Percentiles rank a stretch among this genome's conserved stretches.
These are phyloP conservation scores for Pogonus chalceus DNA, from an alignment of 1,140 invertebrate genomes.

Conservation along the genomic window DNA sequence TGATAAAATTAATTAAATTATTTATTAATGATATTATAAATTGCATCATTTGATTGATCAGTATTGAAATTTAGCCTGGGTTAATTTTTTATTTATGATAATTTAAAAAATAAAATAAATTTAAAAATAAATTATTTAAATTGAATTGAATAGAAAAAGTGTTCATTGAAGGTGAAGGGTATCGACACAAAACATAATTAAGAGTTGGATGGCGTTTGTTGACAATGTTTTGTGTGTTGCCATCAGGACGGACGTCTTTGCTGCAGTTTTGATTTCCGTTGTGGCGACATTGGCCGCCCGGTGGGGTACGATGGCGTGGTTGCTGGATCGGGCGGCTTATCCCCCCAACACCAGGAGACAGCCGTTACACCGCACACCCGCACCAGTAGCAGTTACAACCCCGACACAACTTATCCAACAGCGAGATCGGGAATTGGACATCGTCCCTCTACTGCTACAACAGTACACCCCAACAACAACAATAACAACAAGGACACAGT, in stretches of 20 bases:
- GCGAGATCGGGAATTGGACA: too few species aligned
- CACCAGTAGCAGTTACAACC: neutral
- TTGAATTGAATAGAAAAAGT: constrained; percentile 11
- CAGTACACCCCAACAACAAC: neutral
- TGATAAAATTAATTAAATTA: neutral
- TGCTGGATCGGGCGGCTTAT: constrained; percentile 16
- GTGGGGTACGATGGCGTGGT: constrained; percentile 31
- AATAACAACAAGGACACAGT: neutral
- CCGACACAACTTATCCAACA: too few species aligned
- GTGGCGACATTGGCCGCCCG: constrained; percentile 36
- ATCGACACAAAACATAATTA: neutral
- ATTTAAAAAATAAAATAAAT: constrained; percentile 31
- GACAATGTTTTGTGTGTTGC: constrained; percentile 20
- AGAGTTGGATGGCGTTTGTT: constrained; percentile 9
- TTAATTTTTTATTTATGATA: too few species aligned
- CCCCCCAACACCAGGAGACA: constrained; percentile 11
- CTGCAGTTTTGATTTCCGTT: constrained; percentile 51
- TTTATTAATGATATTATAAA: neutral
- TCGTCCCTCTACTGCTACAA: constrained; percentile 8
- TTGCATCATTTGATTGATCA: neutral
- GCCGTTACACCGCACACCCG: neutral
- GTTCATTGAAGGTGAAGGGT: constrained; percentile 1
- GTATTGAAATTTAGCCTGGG: constrained; percentile 1
- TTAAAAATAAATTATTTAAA: constrained; percentile 18
- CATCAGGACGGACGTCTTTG: constrained; percentile 48